Conservation (phyloP, 1,140 invertebrate species). For the Spodoptera litura region DNA sequence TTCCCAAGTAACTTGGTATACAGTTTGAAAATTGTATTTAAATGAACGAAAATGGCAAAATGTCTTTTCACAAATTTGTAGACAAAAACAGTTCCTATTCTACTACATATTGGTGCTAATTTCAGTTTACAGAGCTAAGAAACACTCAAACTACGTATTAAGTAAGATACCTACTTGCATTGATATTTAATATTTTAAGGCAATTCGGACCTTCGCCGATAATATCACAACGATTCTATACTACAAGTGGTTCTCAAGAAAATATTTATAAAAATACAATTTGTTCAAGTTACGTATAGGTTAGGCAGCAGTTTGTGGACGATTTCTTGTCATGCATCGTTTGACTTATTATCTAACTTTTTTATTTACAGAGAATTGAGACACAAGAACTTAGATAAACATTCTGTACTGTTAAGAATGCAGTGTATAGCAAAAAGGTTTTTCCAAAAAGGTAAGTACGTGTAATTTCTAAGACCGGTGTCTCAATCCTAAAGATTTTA, state of each 20-base stretch:
- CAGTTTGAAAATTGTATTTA: too few species aligned
- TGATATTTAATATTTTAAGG: constrained; percentile 65
- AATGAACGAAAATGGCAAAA: too few species aligned
- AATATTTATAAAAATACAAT: constrained; percentile 55
- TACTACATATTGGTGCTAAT: not conserved
- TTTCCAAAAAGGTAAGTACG: not conserved
- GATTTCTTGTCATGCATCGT: constrained; percentile 77
- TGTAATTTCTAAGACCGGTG: not conserved
- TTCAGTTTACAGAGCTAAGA: constrained; percentile 48
- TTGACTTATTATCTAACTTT: constrained; percentile 54
- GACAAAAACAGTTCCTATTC: too few species aligned
- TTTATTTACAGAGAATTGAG: constrained; percentile 42
- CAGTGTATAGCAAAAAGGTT: not conserved
- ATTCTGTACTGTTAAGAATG: not conserved
- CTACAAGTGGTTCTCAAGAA: constrained; percentile 61
- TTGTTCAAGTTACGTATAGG: constrained; percentile 77
- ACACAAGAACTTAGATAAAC: constrained; percentile 12
- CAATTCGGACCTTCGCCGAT: constrained; percentile 60
- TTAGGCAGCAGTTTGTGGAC: constrained; percentile 68
- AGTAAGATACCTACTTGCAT: constrained; percentile 62
- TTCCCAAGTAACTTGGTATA: not conserved
- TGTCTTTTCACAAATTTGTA: too few species aligned
- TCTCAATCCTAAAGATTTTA: constrained; percentile 21
- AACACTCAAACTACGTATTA: constrained; percentile 48
- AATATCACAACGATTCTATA: constrained; percentile 73